phyloP scores from a whole-genome alignment of 2,888 invertebrate species.

The Apotomis capreana region DNA sequence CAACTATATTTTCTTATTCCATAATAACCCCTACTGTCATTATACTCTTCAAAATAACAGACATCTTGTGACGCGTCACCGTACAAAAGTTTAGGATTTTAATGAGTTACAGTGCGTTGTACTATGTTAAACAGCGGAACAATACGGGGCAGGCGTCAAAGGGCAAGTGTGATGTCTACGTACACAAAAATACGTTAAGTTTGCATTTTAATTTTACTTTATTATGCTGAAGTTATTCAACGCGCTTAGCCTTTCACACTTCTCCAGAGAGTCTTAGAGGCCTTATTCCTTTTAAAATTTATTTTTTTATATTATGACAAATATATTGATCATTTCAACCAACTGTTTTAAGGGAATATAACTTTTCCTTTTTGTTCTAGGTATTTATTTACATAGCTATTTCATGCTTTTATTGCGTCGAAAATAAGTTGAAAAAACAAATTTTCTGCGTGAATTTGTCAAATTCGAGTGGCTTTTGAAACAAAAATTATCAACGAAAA shows the following conservation, averaged over 20 bases:
- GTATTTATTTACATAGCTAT: no score
- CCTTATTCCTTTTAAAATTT: not conserved
- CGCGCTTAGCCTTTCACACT: not conserved
- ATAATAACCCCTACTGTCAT: not conserved
- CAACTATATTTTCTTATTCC: no score
- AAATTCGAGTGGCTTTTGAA: no score
- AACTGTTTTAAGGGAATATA: no score
- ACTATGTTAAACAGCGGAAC: slow-evolving; percentile 27
- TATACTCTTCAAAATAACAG: not conserved
- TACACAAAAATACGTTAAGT: slow-evolving; percentile 20
- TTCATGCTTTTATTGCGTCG: no score
- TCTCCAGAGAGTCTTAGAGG: not conserved
- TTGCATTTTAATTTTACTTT: slow-evolving; percentile 16
- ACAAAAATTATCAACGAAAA: no score
- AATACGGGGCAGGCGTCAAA: slow-evolving; percentile 29
- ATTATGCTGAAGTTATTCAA: not conserved
- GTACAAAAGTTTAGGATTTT: slow-evolving; percentile 11
- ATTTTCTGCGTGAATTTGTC: no score
- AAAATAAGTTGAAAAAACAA: no score
- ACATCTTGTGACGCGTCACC: slow-evolving; percentile 1
- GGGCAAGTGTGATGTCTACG: slow-evolving; percentile 13
- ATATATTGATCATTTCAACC: no score
- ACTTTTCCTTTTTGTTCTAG: no score
- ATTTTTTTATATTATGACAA: no score
- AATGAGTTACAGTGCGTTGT: slow-evolving; percentile 27